phyloP scores from a whole-genome alignment of 2,113 vertebrate genomes.

The Carettochelys insculpta region DNA sequence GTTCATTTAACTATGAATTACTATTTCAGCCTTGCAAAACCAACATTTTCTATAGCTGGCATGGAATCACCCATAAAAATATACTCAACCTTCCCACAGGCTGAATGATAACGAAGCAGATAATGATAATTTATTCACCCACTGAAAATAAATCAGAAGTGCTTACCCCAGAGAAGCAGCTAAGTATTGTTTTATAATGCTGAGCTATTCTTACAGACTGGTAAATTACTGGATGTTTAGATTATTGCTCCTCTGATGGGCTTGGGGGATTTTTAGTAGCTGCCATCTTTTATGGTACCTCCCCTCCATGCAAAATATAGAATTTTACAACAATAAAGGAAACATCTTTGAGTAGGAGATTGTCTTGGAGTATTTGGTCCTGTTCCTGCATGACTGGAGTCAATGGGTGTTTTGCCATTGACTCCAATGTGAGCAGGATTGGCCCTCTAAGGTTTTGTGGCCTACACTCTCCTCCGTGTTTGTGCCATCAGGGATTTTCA shows the following conservation, averaged over 20 bases:
- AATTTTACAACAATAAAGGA: background rate
- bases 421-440: accelerated
- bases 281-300: background rate
- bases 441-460: accelerated
- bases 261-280: background rate
- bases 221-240: background rate
- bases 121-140: background rate
- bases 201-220: accelerated
- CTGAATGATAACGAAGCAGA: background rate
- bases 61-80: background rate
- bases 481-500: background rate
- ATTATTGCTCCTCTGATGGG: background rate
- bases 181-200: background rate
- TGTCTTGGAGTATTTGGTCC: background rate
- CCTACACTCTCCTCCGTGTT: background rate
- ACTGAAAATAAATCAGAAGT: background rate
- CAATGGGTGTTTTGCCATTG: accelerated
- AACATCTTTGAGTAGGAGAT: background rate
- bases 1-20: background rate
- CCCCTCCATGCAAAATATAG: background rate
- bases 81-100: accelerated
- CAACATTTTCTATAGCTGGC: background rate
- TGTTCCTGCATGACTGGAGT: accelerated
- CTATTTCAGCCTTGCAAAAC: background rate
- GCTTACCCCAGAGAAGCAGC: background rate